Evolutionary conservation across 2,113 vertebrate species (phyloP), one percentile per base, ranked within the genome.

Genomic region (Alligator sinensis): DNA sequence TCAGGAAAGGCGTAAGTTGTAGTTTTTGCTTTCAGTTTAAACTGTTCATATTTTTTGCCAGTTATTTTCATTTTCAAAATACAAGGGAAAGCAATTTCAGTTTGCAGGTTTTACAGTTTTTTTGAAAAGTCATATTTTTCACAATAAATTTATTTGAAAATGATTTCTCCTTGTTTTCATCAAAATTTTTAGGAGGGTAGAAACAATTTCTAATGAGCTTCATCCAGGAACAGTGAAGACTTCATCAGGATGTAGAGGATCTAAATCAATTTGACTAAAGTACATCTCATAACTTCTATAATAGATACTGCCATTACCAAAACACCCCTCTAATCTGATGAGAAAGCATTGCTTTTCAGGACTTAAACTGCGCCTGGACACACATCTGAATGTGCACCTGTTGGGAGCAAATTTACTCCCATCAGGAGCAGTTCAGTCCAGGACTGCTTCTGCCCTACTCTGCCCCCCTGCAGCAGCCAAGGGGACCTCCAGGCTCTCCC

Each of bases 251-350:
- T 57, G 21, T 3, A 63, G 28, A 82, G 28, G 11, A 47, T 89
- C 47, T 30, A 47, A 66, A 74, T 25, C 47, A 77, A 0, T 80
- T 34, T 80, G 54, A 81, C 54, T 85, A 18, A 77, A 72, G 18
- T 11, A 4, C 68, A 15, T 74, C 19, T 70, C 22, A 63, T 10
- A 66, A n/a, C 6, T 60, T 87, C 47, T 63, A 81, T 77, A 63
- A 6, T n/a, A 9, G n/a, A 28, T 63, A 62, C 28, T 82, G n/a
- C 58, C 84, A 30, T 61, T 78, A 8, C 55, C 59, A 77, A 47
- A 61, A 59, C 89, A 21, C 85, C 90, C 88, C 77, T 83, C 75
- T 95, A 72, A 70, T 82, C 92, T 86, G 6, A 74, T 74, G 34
- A 38, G 70, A 63, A 75, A 47, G 30, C 91, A 84, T 55, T 9